These are phyloP conservation scores for Gobio occitaniae DNA, from an alignment of 2,797 vertebrate species.

Conservation along the genomic window DNA sequence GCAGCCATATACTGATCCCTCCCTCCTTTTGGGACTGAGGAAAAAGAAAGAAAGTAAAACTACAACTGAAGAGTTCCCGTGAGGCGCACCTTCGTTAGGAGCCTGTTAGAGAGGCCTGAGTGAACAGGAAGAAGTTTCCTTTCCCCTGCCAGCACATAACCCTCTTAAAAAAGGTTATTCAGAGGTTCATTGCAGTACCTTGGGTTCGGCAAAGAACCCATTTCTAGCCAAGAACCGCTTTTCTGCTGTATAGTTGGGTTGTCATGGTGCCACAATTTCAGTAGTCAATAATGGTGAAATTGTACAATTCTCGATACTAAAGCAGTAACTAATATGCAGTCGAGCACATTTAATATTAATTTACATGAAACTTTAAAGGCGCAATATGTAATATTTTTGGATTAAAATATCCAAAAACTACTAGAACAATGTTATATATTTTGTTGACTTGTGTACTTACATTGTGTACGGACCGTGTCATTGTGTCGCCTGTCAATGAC, in stretches of 20 bases:
- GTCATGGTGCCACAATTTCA: not conserved
- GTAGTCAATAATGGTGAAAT: not conserved
- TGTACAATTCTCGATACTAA: not conserved
- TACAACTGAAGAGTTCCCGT: slow-evolving; percentile 40
- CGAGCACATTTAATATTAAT: too few relatives aligned
- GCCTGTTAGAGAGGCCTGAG: slow-evolving; percentile 42
- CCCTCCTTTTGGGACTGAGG: slow-evolving; percentile 17
- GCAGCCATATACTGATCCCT: slow-evolving; percentile 37
- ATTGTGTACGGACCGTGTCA: too few relatives aligned
- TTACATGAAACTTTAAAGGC: too few relatives aligned
- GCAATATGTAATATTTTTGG: too few relatives aligned
- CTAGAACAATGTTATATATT: too few relatives aligned
- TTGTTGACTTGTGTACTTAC: too few relatives aligned
- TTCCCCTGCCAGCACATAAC: not conserved
- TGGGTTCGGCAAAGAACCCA: not conserved
- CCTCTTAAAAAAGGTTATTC: slow-evolving; percentile 1
- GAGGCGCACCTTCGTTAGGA: slow-evolving; percentile 41
- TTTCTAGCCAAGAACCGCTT: not conserved
- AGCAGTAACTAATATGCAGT: too few relatives aligned
- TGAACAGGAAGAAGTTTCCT: slow-evolving; percentile 39
- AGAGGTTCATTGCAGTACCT: not conserved
- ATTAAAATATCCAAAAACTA: too few relatives aligned
- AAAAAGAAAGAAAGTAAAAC: slow-evolving; percentile 42
- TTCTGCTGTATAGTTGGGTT: not conserved
- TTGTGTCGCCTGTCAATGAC: too few relatives aligned